These are phyloP conservation scores for Chelidonichthys spinosus DNA, from an alignment of 2,797 vertebrate species.

Conservation along the genomic window DNA sequence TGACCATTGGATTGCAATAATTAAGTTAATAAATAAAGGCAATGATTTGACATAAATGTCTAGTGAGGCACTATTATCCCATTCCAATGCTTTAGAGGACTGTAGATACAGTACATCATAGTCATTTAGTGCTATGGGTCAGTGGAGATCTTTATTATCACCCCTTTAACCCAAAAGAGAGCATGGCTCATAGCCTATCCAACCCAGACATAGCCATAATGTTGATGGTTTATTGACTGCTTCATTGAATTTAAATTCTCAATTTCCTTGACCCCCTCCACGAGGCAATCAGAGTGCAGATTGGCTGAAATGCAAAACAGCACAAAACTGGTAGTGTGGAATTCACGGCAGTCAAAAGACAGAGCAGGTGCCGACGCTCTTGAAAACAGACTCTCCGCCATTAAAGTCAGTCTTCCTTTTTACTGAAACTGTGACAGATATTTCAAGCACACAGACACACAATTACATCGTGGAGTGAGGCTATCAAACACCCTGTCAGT, in stretches of 20 bases:
- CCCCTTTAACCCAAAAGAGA: slow-evolving; percentile 16
- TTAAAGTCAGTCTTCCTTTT: slow-evolving; percentile 30
- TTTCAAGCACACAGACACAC: slow-evolving; percentile 35
- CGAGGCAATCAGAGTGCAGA: not conserved
- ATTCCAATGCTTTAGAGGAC: slow-evolving; percentile 15
- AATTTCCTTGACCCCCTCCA: slow-evolving; percentile 17
- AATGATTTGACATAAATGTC: slow-evolving; percentile 8
- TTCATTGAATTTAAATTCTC: slow-evolving; percentile 34
- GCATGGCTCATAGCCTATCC: slow-evolving; percentile 20
- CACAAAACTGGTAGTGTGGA: not conserved
- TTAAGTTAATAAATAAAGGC: slow-evolving; percentile 6
- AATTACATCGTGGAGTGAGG: slow-evolving; percentile 25
- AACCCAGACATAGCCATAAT: slow-evolving; percentile 25
- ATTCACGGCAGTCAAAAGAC: slow-evolving; percentile 21
- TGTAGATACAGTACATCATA: slow-evolving; percentile 12
- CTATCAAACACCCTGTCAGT: slow-evolving; percentile 37
- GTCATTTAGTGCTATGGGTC: slow-evolving; percentile 19
- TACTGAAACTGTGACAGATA: slow-evolving; percentile 36
- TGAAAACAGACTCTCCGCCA: slow-evolving; percentile 32
- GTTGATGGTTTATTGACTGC: slow-evolving; percentile 53
- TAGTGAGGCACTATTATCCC: not conserved
- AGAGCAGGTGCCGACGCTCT: slow-evolving; percentile 2
- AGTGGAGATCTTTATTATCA: slow-evolving; percentile 24
- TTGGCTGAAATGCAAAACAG: slow-evolving; percentile 18
- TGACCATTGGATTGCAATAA: not conserved